Base-by-base conservation (phyloP, 2,888 invertebrate genomes). In the Hyposoter didymator region DNA sequence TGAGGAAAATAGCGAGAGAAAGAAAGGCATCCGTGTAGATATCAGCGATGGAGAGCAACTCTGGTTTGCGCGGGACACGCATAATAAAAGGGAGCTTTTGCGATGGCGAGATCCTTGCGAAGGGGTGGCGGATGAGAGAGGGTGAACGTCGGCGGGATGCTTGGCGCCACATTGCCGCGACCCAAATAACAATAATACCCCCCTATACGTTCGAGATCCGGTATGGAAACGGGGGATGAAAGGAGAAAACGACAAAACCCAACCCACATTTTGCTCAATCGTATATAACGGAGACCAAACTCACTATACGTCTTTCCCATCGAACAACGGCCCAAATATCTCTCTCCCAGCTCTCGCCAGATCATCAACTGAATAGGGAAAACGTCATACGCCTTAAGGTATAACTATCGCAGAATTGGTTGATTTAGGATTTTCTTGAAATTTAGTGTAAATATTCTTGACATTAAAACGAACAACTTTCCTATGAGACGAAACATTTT, bases 161-260 rank as follows among this genome's bases (percentile, higher is more conserved):
- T 90, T 90, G 92, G 92, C 92, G 92, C 92, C 92, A 91, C 90
- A 88, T 89, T 88, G 91, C 89, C 90, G 90, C 91, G 92, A 92
- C 91, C 92, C 90, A 92, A 91, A 92, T 92, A 91, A 90, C 89
- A 89, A 90, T 91, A 90, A 91, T 91, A 88, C 87, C 84, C 83
- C 86, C 82, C 64, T 43, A n/a, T 78, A 76, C 84, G 86, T 84
- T 67, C 74, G 78, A 66, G 69, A 78, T 72, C 59, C 69, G 62
- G 49, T 49, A 64, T 43, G 49, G 66, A 32, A 22, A 52, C 59
- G 66, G n/a, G 62, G 74, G 78, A 69, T 55, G 43, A 62, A 66
- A 59, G 59, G 72, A 39, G 78, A 82, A 84, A 75, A 66, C 39
- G 75, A 55, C 59, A 76, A 79, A 85, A 78, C 62, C 85, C 78